phyloP scores from a whole-genome alignment of 2,113 vertebrate species.

The Notechis scutatus region DNA sequence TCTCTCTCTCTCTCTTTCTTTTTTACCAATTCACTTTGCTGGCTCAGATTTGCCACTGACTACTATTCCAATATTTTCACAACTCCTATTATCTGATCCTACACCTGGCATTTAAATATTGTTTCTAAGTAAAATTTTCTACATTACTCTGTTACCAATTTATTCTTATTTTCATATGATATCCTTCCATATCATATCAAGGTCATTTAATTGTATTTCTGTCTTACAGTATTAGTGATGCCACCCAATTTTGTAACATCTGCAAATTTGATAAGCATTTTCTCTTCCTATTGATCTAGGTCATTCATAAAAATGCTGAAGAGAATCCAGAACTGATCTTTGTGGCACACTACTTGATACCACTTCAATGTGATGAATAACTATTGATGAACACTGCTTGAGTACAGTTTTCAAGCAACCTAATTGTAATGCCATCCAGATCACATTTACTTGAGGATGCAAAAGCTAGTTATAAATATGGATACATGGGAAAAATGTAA shows the following conservation, averaged over 20 bases:
- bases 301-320: neutral
- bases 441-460: neutral
- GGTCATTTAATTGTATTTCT: neutral
- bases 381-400: neutral
- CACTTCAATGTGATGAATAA: neutral
- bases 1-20: accelerated
- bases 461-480: neutral
- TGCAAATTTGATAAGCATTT: neutral
- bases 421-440: neutral
- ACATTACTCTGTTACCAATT: neutral
- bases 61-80: neutral
- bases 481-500: neutral
- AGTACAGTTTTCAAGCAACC: neutral
- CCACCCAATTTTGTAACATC: neutral
- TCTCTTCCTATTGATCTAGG: neutral
- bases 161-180: neutral
- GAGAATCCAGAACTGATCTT: neutral
- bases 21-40: neutral
- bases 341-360: neutral
- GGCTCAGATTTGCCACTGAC: neutral
- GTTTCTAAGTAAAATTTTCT: neutral
- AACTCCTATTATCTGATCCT: neutral
- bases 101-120: neutral
- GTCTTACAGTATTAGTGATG: neutral
- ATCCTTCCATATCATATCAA: neutral